Percentiles rank a stretch among this genome's conserved stretches.
Evolutionary conservation across 2,888 invertebrate genomes (phyloP).

Genomic region (Drosophila demipolita): DNA sequence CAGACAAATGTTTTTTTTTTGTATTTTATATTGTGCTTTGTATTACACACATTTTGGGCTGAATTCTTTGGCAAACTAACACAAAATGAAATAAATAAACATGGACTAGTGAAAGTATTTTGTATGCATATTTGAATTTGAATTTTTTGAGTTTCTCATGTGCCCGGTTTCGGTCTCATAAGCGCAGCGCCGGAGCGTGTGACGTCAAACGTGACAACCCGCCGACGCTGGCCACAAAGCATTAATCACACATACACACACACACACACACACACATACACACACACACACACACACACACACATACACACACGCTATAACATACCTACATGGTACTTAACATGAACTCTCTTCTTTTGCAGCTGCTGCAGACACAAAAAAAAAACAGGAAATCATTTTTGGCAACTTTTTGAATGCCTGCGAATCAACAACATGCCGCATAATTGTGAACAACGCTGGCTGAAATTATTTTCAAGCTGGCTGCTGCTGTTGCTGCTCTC

Average conservation of each 20-base stretch:
- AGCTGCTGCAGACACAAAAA: constrained; percentile 41
- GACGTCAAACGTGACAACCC: constrained; percentile 68
- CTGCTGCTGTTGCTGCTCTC: constrained; percentile 39
- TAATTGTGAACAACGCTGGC: constrained; percentile 80
- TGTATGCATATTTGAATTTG: constrained; percentile 50
- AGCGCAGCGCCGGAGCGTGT: constrained; percentile 47
- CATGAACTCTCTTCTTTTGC: constrained; percentile 56
- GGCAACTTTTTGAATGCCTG: constrained; percentile 70
- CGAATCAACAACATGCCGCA: constrained; percentile 77
- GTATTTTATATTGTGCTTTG: neutral
- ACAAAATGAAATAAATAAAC: constrained; percentile 5
- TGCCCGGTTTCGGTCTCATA: constrained; percentile 61
- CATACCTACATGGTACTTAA: constrained; percentile 29
- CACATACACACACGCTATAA: constrained; percentile 12
- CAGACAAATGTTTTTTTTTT: constrained; percentile 10
- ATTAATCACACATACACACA: constrained; percentile 34
- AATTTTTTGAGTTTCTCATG: constrained; percentile 64
- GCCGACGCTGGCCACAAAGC: constrained; percentile 28
- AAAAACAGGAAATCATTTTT: constrained; percentile 72
- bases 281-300: constrained; percentile 9
- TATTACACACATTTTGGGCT: neutral
- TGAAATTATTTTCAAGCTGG: constrained; percentile 70
- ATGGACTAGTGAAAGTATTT: constrained; percentile 67
- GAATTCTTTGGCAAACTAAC: constrained; percentile 42
- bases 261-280: constrained; percentile 21